A percentile compares a stretch with the other conserved stretches of the same genome.
Conservation (phyloP, 1,140 invertebrate species). For the Hestina assimilis region DNA sequence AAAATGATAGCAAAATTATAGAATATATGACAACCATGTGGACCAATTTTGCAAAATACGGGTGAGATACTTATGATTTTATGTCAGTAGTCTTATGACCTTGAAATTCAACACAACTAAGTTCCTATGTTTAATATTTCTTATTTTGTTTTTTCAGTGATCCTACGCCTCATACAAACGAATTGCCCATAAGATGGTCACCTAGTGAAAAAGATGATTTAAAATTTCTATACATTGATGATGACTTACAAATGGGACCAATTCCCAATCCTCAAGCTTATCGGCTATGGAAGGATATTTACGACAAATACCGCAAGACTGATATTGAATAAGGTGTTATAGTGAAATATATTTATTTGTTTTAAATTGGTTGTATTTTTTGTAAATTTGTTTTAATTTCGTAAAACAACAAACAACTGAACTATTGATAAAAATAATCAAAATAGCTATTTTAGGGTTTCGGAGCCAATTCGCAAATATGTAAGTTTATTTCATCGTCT, state of each 20-base stretch:
- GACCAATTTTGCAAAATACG: slow-evolving; percentile 70
- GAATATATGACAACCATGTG: slow-evolving; percentile 55
- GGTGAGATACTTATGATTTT: slow-evolving; percentile 38
- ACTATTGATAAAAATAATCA: too few relatives aligned
- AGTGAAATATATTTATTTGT: background rate
- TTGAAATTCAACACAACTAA: too few relatives aligned
- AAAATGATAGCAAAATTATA: slow-evolving; percentile 47
- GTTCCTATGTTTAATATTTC: too few relatives aligned
- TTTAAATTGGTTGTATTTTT: background rate
- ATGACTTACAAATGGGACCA: slow-evolving; percentile 45
- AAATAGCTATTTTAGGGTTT: too few relatives aligned
- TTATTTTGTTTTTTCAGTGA: slow-evolving; percentile 41
- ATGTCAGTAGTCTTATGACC: background rate
- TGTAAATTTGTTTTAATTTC: too few relatives aligned
- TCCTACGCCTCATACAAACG: slow-evolving; percentile 38
- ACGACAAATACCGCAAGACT: slow-evolving; percentile 46
- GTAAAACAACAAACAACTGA: too few relatives aligned
- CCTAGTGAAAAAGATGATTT: slow-evolving; percentile 42
- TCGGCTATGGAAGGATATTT: slow-evolving; percentile 53
- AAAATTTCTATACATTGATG: slow-evolving; percentile 49
- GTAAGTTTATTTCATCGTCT: too few relatives aligned
- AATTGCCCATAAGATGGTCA: slow-evolving; percentile 45
- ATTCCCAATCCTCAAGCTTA: slow-evolving; percentile 46
- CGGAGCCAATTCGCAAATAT: too few relatives aligned
- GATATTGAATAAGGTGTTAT: background rate